Conservation (phyloP, 2,888 invertebrate species). For the Callyntrura guangdongensis region DNA sequence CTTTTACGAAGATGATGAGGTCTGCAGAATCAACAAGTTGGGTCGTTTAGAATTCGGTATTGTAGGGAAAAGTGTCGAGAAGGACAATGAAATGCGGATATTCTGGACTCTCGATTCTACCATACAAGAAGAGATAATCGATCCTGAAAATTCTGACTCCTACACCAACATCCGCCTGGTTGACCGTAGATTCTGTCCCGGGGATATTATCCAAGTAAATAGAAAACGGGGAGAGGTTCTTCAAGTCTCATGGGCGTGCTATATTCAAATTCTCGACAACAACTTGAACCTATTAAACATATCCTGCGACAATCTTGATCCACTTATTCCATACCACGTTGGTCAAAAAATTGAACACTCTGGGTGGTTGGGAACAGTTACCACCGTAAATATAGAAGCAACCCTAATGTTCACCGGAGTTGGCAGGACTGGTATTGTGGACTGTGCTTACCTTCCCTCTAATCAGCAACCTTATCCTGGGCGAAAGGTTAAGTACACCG, state of each 20-base stretch:
- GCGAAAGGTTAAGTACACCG: constrained; percentile 35
- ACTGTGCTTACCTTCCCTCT: constrained; percentile 8
- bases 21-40: constrained; percentile 54
- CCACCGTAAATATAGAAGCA: constrained; percentile 20
- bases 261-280: constrained; percentile 54
- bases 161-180: constrained; percentile 43
- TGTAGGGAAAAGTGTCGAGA: not conserved
- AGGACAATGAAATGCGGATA: constrained; percentile 18
- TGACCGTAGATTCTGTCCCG: constrained; percentile 52
- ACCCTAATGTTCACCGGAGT: constrained; percentile 56
- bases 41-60: constrained; percentile 71
- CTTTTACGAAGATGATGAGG: constrained; percentile 72
- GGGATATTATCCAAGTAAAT: constrained; percentile 38
- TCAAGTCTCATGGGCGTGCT: constrained; percentile 56
- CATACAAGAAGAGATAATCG: constrained; percentile 49
- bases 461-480: constrained; percentile 54
- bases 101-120: constrained; percentile 59
- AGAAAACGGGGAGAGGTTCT: constrained; percentile 65
- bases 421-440: constrained; percentile 34
- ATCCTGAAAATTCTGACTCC: not conserved
- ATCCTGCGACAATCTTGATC: constrained; percentile 64
- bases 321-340: constrained; percentile 57
- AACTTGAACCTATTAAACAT: constrained; percentile 57
- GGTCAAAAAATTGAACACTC: constrained; percentile 59
- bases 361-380: constrained; percentile 66